These are phyloP conservation scores for Calidris pugnax DNA, from an alignment of 2,113 vertebrate species.

Conservation along the genomic window DNA sequence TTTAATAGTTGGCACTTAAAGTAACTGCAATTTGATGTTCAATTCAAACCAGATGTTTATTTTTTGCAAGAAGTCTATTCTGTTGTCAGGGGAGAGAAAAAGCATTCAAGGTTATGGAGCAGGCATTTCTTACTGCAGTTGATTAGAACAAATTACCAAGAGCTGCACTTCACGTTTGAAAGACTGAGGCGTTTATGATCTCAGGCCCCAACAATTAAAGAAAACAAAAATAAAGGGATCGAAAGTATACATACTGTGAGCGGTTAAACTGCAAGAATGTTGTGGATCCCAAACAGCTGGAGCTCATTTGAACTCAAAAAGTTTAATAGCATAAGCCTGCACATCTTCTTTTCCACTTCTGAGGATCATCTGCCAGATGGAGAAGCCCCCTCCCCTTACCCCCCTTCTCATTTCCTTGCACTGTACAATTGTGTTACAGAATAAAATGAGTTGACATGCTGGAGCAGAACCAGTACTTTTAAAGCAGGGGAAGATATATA, in stretches of 20 bases:
- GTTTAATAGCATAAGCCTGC: conserved; percentile 48
- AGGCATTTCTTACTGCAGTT: conserved; percentile 50
- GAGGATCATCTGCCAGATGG: conserved; percentile 35
- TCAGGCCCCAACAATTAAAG: conserved; percentile 17
- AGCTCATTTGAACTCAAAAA: conserved; percentile 38
- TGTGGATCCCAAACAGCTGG: conserved; percentile 23
- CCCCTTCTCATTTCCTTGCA: neutral
- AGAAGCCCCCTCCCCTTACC: neutral
- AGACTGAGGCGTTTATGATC: conserved; percentile 28
- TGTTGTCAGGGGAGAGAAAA: conserved; percentile 56
- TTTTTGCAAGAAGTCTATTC: conserved; percentile 41
- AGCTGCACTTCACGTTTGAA: conserved; percentile 46
- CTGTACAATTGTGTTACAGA: neutral
- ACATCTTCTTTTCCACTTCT: conserved; percentile 58
- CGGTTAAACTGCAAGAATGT: conserved; percentile 1
- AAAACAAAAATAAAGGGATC: conserved; percentile 17
- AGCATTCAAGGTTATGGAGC: conserved; percentile 33
- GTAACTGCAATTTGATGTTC: conserved; percentile 24
- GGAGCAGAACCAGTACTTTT: neutral
- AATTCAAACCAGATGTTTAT: conserved; percentile 59
- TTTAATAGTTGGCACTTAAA: conserved; percentile 66
- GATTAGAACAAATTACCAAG: conserved; percentile 58
- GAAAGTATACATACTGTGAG: conserved; percentile 13
- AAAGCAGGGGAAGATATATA: neutral
- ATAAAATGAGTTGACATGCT: neutral